Base-by-base conservation (phyloP, 2,888 invertebrate genomes). In the Lasioglossum pauxillum region DNA sequence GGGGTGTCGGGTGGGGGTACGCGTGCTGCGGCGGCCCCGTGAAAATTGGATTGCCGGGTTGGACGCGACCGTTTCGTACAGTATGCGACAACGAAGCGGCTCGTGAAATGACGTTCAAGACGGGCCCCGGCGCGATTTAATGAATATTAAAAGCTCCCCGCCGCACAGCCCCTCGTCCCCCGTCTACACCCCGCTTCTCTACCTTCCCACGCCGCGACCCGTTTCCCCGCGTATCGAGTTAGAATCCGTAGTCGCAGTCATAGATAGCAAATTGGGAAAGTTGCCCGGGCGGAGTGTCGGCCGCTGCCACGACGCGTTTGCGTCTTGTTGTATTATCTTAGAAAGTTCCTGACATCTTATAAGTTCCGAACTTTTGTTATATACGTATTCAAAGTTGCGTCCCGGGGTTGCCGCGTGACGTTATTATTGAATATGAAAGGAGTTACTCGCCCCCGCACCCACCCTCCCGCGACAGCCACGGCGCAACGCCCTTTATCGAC, bases 301-400 rank as follows among this genome's bases (percentile, higher is more conserved):
- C 82, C n/a, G 79, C 85, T 87, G 89, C 85, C 90, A 86, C 87
- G 80, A 71, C 85, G 88, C 91, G 88, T 92, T 89, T 89, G 88
- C 88, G 90, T 92, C 92, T 88, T 90, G 91, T 91, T 92, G 92
- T 90, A 92, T 93, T 93, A 93, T 93, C 93, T 91, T 90, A 84
- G 90, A 92, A 93, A 93, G 90, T 93, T 93, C 87, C 82, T 93
- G 91, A 92, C 92, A 90, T 92, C 93, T 93, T 93, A 92, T 91
- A 93, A 93, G 92, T 93, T 93, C 87, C 90, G 38, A 92, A 93
- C 92, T 93, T 92, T 92, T 88, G 92, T 91, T 92, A 92, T 92
- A 91, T 90, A 89, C 88, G 89, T 86, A 89, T 91, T 85, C 88
- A 85, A 89, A 91, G 84, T 91, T 89, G 87, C 83, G 79, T 77